A percentile compares a stretch with the other conserved stretches of the same genome.
Conservation (phyloP, 2,797 vertebrate genomes). For the Acestrorhynchus altus region DNA sequence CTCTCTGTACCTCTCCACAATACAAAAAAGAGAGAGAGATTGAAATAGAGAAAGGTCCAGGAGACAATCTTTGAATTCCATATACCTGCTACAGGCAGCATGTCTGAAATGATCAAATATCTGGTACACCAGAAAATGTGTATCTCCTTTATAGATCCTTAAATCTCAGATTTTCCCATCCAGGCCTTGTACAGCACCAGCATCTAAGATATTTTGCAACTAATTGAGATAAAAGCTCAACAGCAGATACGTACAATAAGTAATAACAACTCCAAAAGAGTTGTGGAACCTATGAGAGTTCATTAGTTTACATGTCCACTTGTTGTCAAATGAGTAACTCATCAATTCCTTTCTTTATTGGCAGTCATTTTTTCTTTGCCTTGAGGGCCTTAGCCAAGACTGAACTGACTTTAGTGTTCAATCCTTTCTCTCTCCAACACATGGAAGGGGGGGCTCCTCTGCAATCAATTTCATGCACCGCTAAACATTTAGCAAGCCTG, state of each 20-base stretch:
- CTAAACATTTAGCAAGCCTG: conserved; percentile 67
- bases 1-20: conserved; percentile 49
- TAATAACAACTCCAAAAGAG: not conserved
- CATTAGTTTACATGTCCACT: not conserved
- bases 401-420: conserved; percentile 13
- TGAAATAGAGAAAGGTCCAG: not conserved
- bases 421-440: conserved; percentile 46
- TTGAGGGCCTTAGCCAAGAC: not conserved
- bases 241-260: not conserved
- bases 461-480: conserved; percentile 72
- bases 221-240: not conserved
- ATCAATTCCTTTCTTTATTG: not conserved
- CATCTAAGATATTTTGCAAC: not conserved
- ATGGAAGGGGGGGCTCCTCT: conserved; percentile 63
- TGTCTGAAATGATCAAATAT: conserved; percentile 31
- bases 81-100: conserved; percentile 70
- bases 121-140: conserved; percentile 28
- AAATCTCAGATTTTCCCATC: not conserved
- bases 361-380: conserved; percentile 4
- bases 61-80: conserved; percentile 63
- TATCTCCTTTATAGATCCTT: not conserved
- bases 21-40: conserved; percentile 12
- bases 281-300: not conserved
- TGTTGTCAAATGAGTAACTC: not conserved
- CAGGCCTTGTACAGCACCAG: not conserved